Evolutionary conservation across 2,797 vertebrate genomes (phyloP).

Genomic region (Choloepus didactylus): DNA sequence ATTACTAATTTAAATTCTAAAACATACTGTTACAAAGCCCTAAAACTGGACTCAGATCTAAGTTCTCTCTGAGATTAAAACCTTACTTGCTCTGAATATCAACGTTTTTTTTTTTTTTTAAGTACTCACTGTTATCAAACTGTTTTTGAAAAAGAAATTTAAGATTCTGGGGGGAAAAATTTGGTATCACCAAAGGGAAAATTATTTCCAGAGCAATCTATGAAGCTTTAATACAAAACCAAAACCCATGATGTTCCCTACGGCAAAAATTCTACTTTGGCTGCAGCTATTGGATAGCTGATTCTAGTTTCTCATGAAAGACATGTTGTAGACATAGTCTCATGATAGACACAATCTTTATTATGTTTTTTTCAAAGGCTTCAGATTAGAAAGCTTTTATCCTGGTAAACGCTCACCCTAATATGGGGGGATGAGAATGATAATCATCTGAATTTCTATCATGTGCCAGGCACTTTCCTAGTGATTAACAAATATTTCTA

Average conservation of each 20-base stretch:
- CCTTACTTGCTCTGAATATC: slow-evolving; percentile 43
- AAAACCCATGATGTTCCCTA: slow-evolving; percentile 12
- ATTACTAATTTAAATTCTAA: slow-evolving; percentile 27
- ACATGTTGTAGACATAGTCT: background rate
- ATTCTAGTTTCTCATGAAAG: background rate
- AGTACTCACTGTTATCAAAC: background rate
- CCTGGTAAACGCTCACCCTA: background rate
- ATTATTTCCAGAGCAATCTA: slow-evolving; percentile 33
- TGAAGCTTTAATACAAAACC: background rate
- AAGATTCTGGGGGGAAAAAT: background rate
- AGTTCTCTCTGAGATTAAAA: slow-evolving; percentile 17
- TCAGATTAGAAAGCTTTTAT: slow-evolving; percentile 42
- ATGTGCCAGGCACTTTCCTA: background rate
- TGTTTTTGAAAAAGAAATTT: slow-evolving; percentile 37
- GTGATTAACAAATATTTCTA: slow-evolving; percentile 52
- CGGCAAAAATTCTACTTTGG: slow-evolving; percentile 1
- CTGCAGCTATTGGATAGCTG: background rate
- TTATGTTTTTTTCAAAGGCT: background rate
- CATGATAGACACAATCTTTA: background rate
- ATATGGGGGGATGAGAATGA: background rate
- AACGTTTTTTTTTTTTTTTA: background rate
- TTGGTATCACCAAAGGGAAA: background rate
- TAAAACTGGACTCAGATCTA: background rate
- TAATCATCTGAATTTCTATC: background rate
- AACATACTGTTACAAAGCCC: background rate